Evolutionary conservation across 2,888 invertebrate species (phyloP).

Genomic region (Rhyacophila evoluta): DNA sequence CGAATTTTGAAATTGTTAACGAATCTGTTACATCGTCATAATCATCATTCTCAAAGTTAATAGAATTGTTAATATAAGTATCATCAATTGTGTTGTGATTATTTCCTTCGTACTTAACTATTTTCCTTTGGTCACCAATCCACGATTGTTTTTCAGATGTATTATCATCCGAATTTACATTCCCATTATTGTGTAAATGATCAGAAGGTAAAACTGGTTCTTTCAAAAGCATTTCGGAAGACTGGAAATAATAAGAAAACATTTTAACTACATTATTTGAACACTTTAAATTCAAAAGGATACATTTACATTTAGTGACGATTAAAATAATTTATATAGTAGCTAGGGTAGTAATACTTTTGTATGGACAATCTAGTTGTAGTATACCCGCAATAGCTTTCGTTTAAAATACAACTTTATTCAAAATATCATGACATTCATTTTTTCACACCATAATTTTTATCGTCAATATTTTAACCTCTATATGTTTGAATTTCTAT

Average conservation of each 20-base stretch:
- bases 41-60: neutral
- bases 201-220: conserved; percentile 46
- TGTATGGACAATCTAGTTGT: too few relatives aligned
- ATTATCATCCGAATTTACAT: conserved; percentile 26
- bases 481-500: too few relatives aligned
- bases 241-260: conserved; percentile 37
- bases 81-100: neutral
- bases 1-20: neutral
- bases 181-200: conserved; percentile 47
- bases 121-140: neutral
- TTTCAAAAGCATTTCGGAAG: conserved; percentile 49
- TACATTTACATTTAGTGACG: too few relatives aligned
- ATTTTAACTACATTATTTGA: too few relatives aligned
- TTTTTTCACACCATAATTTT: too few relatives aligned
- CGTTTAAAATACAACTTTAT: too few relatives aligned
- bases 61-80: neutral
- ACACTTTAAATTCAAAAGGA: too few relatives aligned
- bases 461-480: too few relatives aligned
- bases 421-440: too few relatives aligned
- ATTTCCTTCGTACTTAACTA: neutral
- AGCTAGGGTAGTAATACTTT: too few relatives aligned
- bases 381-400: too few relatives aligned
- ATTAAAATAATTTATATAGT: too few relatives aligned
- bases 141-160: conserved; percentile 16
- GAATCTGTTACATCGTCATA: neutral